phyloP scores from a whole-genome alignment of 2,888 invertebrate genomes.

The Agrotis puta region DNA sequence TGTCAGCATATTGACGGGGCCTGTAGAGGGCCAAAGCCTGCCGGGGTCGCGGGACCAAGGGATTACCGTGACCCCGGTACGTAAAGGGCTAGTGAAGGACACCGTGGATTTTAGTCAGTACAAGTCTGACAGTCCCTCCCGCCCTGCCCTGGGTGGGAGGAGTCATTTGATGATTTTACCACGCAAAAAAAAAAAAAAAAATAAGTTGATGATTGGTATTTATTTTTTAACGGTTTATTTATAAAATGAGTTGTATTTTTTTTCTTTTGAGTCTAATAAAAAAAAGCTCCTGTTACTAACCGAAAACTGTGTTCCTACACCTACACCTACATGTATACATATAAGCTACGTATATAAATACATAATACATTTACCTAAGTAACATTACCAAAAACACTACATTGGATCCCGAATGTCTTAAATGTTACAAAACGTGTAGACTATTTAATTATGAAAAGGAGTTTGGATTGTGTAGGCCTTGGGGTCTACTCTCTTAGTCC shows the following conservation, averaged over 20 bases:
- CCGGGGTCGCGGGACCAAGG: no score
- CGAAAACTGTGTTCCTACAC: conserved; percentile 1
- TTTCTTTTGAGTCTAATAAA: neutral
- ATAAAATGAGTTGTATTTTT: neutral
- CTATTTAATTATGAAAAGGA: conserved; percentile 71
- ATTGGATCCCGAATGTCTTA: conserved; percentile 57
- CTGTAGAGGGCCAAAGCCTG: no score
- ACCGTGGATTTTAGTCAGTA: no score
- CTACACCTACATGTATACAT: conserved; percentile 1
- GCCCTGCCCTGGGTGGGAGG: no score
- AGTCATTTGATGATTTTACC: no score
- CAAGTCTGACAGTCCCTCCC: no score
- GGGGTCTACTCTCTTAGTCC: no score
- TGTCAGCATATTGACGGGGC: no score
- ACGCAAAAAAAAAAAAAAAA: no score
- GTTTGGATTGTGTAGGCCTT: conserved; percentile 78
- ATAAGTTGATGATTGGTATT: conserved; percentile 26
- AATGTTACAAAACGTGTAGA: conserved; percentile 65
- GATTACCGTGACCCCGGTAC: no score
- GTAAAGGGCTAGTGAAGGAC: no score
- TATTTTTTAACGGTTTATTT: conserved; percentile 6
- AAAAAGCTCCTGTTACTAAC: neutral
- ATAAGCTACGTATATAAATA: conserved; percentile 50
- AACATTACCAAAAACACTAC: conserved; percentile 59
- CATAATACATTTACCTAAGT: conserved; percentile 44